These are phyloP conservation scores for Anabas testudineus DNA, from an alignment of 2,797 vertebrate genomes.

Conservation along the genomic window DNA sequence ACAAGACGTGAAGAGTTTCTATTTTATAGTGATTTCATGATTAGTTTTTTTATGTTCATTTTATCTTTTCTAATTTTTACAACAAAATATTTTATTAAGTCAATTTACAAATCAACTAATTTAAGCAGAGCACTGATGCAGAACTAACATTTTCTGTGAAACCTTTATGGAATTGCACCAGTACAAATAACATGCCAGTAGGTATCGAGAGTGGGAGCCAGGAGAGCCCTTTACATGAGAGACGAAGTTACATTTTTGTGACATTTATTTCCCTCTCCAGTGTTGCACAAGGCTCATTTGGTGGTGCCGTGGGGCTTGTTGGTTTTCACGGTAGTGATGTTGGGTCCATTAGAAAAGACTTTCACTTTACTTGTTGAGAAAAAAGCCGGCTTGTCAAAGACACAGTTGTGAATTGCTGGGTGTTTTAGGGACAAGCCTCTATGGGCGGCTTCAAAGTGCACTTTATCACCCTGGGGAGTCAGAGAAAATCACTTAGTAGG, in stretches of 20 bases:
- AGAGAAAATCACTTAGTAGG: constrained; percentile 71
- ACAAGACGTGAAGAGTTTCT: too few relatives aligned
- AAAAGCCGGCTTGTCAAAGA: constrained; percentile 69
- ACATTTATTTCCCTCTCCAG: constrained; percentile 81
- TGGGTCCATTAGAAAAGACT: constrained; percentile 81
- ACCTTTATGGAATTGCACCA: constrained; percentile 55
- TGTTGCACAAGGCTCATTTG: constrained; percentile 72
- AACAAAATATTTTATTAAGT: constrained; percentile 20
- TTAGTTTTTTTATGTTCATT: constrained; percentile 12
- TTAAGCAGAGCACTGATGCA: constrained; percentile 29
- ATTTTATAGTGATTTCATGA: not conserved
- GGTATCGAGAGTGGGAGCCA: constrained; percentile 68
- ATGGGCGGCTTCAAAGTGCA: constrained; percentile 75
- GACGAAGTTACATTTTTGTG: constrained; percentile 79
- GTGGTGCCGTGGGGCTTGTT: constrained; percentile 78
- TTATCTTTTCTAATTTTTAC: constrained; percentile 25
- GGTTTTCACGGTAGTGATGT: constrained; percentile 68
- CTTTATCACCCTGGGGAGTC: constrained; percentile 74
- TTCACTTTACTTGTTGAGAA: constrained; percentile 70
- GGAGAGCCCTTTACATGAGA: constrained; percentile 78
- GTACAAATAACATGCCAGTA: constrained; percentile 65
- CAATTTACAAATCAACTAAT: constrained; percentile 46
- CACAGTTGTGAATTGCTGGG: constrained; percentile 70
- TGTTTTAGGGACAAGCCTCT: constrained; percentile 74
- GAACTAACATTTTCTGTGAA: constrained; percentile 46